These are phyloP conservation scores for Onthophagus sagittarius DNA, from an alignment of 2,888 invertebrate species.

Conservation along the genomic window DNA sequence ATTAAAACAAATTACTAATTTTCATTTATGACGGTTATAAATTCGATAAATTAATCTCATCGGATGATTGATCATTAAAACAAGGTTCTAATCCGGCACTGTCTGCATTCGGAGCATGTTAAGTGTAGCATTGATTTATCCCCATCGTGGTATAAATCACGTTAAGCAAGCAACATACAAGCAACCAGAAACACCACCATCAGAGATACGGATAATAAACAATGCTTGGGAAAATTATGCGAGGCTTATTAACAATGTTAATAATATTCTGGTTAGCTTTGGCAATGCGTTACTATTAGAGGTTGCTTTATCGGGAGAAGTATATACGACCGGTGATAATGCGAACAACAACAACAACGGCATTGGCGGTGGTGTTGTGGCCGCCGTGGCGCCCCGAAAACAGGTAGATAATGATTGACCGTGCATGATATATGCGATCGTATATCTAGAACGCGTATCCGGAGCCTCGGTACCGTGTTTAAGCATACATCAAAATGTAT, in stretches of 20 bases:
- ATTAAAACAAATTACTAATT: background rate
- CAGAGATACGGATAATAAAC: slow-evolving; percentile 20
- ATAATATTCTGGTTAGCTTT: slow-evolving; percentile 20
- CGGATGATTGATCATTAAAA: background rate
- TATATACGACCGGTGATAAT: slow-evolving; percentile 19
- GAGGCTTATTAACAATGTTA: slow-evolving; percentile 25
- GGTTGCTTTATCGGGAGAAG: slow-evolving; percentile 14
- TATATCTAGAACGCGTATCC: slow-evolving; percentile 18
- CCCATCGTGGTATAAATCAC: slow-evolving; percentile 8
- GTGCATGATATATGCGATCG: slow-evolving; percentile 23
- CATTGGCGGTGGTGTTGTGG: slow-evolving; percentile 6
- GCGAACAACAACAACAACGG: slow-evolving; percentile 13
- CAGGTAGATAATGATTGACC: slow-evolving; percentile 27
- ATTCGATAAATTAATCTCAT: background rate
- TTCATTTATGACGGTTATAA: background rate
- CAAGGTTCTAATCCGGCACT: background rate
- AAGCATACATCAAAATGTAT: slow-evolving; percentile 15
- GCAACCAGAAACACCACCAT: background rate
- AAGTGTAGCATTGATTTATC: slow-evolving; percentile 8
- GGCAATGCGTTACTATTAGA: slow-evolving; percentile 24
- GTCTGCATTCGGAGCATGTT: background rate
- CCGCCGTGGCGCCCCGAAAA: slow-evolving; percentile 15
- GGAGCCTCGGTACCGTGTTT: slow-evolving; percentile 3
- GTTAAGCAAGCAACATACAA: background rate
- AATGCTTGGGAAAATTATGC: slow-evolving; percentile 21